These are phyloP conservation scores for Neodiprion virginianus DNA, from an alignment of 1,140 invertebrate genomes.

Conservation along the genomic window DNA sequence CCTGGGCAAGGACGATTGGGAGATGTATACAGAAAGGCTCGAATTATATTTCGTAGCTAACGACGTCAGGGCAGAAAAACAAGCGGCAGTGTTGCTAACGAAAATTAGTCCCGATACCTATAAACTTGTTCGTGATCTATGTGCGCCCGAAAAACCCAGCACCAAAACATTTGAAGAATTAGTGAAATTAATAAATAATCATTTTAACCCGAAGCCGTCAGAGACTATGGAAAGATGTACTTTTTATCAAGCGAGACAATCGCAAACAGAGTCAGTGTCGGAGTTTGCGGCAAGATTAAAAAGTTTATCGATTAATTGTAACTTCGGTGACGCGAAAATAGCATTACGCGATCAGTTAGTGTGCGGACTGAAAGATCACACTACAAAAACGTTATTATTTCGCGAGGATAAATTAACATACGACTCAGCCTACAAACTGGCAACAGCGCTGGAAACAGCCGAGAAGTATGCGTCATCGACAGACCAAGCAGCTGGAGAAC, in stretches of 20 bases:
- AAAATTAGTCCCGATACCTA: slow-evolving; percentile 35
- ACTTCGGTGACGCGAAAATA: slow-evolving; percentile 23
- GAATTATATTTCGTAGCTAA: slow-evolving; percentile 39
- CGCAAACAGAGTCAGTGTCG: slow-evolving; percentile 31
- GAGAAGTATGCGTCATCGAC: slow-evolving; percentile 5
- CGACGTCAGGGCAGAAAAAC: slow-evolving; percentile 27
- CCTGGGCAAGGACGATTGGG: slow-evolving; percentile 11
- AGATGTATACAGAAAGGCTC: slow-evolving; percentile 22
- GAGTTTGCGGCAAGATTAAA: slow-evolving; percentile 40
- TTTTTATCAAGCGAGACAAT: slow-evolving; percentile 40
- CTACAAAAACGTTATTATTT: slow-evolving; percentile 20
- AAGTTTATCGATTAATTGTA: slow-evolving; percentile 30
- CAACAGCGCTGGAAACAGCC: slow-evolving; percentile 15
- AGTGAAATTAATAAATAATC: slow-evolving; percentile 33
- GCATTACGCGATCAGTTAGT: slow-evolving; percentile 23
- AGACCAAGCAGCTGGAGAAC: background rate
- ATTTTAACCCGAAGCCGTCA: slow-evolving; percentile 40
- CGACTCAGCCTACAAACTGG: slow-evolving; percentile 18
- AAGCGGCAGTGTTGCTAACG: slow-evolving; percentile 36
- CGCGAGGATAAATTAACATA: slow-evolving; percentile 16
- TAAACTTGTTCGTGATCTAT: slow-evolving; percentile 38
- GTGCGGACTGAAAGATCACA: slow-evolving; percentile 16
- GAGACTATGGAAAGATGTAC: slow-evolving; percentile 41
- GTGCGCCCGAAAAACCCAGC: slow-evolving; percentile 37
- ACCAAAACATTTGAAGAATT: slow-evolving; percentile 35